Evolutionary conservation across 2,797 vertebrate species (phyloP).

Genomic region (Sebastes cheni): DNA sequence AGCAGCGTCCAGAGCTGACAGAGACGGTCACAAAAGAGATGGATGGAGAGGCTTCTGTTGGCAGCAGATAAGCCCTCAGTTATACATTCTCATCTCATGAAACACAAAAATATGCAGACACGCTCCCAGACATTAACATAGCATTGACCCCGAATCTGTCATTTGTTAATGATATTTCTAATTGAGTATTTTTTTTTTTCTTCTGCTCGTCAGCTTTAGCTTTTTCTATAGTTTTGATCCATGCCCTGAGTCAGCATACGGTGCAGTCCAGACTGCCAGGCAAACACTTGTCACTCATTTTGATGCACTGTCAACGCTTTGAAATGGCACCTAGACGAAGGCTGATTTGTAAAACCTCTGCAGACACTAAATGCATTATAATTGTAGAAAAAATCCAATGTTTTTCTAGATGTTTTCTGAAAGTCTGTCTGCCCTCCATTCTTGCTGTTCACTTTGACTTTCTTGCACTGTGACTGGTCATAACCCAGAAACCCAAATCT

Average conservation of each 20-base stretch:
- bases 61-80: constrained; percentile 40
- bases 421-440: neutral
- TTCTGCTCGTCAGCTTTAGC: neutral
- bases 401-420: neutral
- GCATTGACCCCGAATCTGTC: constrained; percentile 6
- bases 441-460: neutral
- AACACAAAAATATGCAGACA: neutral
- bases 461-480: neutral
- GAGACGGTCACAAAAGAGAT: constrained; percentile 26
- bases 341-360: neutral
- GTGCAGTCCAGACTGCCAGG: neutral
- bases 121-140: neutral
- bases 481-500: neutral
- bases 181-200: neutral
- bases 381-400: neutral
- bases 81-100: neutral
- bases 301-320: neutral
- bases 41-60: constrained; percentile 42
- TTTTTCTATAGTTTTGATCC: neutral
- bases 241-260: neutral
- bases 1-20: constrained; percentile 14
- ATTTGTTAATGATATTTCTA: neutral
- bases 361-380: neutral
- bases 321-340: neutral
- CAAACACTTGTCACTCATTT: neutral